Percentiles rank a stretch among this genome's conserved stretches.
These are phyloP conservation scores for Ophion obscuratus DNA, from an alignment of 2,888 invertebrate genomes.

Conservation along the genomic window DNA sequence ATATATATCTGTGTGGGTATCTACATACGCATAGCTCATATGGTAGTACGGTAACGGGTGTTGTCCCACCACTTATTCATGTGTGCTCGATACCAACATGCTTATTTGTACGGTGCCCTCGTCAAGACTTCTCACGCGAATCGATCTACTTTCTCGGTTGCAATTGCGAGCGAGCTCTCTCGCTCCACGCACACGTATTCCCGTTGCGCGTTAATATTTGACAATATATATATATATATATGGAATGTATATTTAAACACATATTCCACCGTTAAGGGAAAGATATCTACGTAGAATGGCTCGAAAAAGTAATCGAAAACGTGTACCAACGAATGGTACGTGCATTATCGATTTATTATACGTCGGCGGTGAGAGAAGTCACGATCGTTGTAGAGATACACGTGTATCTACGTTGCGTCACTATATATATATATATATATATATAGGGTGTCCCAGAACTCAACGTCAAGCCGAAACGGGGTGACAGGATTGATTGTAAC, in stretches of 20 bases:
- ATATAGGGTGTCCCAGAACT: too few relatives aligned
- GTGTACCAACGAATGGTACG: not conserved
- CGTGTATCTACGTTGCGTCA: too few relatives aligned
- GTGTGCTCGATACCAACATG: constrained; percentile 27
- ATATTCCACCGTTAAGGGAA: constrained; percentile 10
- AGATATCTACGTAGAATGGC: not conserved
- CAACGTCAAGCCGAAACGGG: too few relatives aligned
- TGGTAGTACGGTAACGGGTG: constrained; percentile 28
- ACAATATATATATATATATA: not conserved
- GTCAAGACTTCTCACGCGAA: constrained; percentile 62
- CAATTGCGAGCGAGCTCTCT: constrained; percentile 4
- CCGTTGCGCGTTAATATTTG: constrained; percentile 52
- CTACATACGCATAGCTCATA: not conserved
- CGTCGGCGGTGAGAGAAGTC: not conserved
- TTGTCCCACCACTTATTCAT: not conserved
- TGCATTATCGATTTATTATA: constrained; percentile 15
- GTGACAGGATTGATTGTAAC: too few relatives aligned
- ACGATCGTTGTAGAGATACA: not conserved
- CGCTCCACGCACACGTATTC: not conserved
- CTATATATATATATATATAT: too few relatives aligned
- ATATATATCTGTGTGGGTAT: not conserved
- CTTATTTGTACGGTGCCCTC: constrained; percentile 54
- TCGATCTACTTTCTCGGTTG: constrained; percentile 71
- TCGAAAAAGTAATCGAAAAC: constrained; percentile 1
- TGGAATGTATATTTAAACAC: too few relatives aligned